Evolutionary conservation across 2,113 vertebrate species (phyloP), one percentile per base, ranked within the genome.

Genomic region (Petromus typicus): DNA sequence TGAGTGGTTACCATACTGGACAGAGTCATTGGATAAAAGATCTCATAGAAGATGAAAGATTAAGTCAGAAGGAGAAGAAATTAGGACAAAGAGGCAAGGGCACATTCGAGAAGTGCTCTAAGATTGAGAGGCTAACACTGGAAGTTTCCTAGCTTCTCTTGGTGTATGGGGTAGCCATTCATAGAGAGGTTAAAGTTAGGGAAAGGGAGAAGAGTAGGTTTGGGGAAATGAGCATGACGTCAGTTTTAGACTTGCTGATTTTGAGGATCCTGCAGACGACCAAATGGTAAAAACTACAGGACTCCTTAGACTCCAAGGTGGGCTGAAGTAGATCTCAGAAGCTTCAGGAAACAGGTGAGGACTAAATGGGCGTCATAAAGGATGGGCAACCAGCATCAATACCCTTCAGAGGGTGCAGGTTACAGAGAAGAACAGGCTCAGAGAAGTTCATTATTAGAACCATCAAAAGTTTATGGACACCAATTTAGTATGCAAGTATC

Each of bases 401-500:
- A 73, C 43, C 73, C 66, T 51, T 37, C 5, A 51, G 18, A 34
- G 20, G 6, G 9, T 61, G 1, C 16, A 54, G 43, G 34, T 90
- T 56, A 92, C 30, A 64, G 20, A 85, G 51, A 96, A 57, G 5
- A 90, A 56, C 10, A 61, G 32, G 64, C 23, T 81, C 14, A 82
- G 34, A 22, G 30, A 67, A 80, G 67, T 86, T 93, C 63, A 75
- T 95, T 76, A 59, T 61, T 37, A 17, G 80, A 86, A 83, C 40
- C 57, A 67, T 71, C 56, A 89, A 45, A 86, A 83, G 37, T 90
- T 86, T 59, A 83, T 93, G 48, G 18, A 43, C 18, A 82, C 17
- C 78, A 67, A 14, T 43, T 89, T 73, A 30, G 32, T 51, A 64
- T 73, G 37, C 40, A 9, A 69, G 16, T 88, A 69, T 89, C 82